A percentile compares a stretch with the other conserved stretches of the same genome.
Conservation (phyloP, 2,888 invertebrate species). For the Neria commutata region DNA sequence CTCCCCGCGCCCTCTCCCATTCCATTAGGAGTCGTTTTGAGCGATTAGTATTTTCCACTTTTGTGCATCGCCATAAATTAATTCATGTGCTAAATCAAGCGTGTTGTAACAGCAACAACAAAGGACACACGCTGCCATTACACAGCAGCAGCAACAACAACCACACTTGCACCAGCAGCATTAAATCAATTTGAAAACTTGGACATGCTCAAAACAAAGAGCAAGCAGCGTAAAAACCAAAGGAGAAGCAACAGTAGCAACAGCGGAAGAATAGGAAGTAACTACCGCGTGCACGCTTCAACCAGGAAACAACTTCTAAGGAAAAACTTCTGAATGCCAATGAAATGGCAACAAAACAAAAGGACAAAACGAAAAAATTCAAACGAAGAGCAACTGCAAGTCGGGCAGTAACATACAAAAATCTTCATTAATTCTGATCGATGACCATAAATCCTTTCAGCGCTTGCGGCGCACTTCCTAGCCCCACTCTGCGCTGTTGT, state of each 20-base stretch:
- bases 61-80: constrained; percentile 26
- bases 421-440: constrained; percentile 63
- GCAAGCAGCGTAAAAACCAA: too few species aligned
- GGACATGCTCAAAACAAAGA: background rate
- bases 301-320: constrained; percentile 3
- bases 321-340: constrained; percentile 14
- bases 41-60: background rate
- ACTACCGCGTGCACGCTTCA: background rate
- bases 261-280: background rate
- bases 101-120: constrained; percentile 14
- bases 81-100: constrained; percentile 25
- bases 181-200: constrained; percentile 23
- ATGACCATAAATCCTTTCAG: constrained; percentile 59
- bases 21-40: constrained; percentile 8
- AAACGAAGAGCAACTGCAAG: background rate
- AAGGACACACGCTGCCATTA: background rate
- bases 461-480: background rate
- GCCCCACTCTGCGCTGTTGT: constrained; percentile 14
- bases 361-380: background rate
- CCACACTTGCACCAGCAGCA: background rate
- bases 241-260: background rate
- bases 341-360: background rate
- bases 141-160: background rate
- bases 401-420: constrained; percentile 29
- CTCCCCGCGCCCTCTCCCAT: too few species aligned